Evolutionary conservation across 2,113 vertebrate genomes (phyloP), one percentile per base, ranked within the genome.

Genomic region (Taurulus bubalis): DNA sequence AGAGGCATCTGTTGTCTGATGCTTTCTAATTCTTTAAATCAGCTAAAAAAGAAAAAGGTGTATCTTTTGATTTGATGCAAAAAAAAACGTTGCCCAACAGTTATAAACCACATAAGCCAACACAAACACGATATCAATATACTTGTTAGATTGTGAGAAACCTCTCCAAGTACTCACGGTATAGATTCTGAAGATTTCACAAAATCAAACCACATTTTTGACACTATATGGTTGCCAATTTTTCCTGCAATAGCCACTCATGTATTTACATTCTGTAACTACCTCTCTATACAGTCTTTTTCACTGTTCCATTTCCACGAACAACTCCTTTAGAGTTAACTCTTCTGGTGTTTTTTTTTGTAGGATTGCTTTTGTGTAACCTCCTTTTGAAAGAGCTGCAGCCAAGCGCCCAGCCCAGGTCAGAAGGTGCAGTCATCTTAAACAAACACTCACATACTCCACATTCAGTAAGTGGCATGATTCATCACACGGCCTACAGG

Each of bases 401-500:
- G 34, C 28, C 3, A 5, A 38, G 70, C n/a, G n/a, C n/a, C 42
- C 42, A 32, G n/a, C 42, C 12, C 42, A n/a, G 62, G 30, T 38
- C 40, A 55, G 11, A 6, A 20, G 12, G 40, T 34, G 26, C 22
- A 60, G 32, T n/a, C 18, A 6, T 11, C 28, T 8, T 26, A 66
- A 18, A 59, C 76, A 56, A 74, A 59, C 55, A 26, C 30, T 70
- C 56, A 20, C 32, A 53, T 34, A 8, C 16, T 62, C n/a, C 14
- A 20, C 56, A 42, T 42, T 65, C 28, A 36, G 9, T 22, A 3
- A 58, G 24, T 66, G 3, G 24, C 70, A 15, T 36, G 28, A 69
- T 34, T 75, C 20, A 82, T 75, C 8, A 73, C 51, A 53, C 3
- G 30, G 24, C 42, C 24, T 32, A 22, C 38, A 82, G 9, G 77